Evolutionary conservation across 1,140 invertebrate genomes (phyloP), one percentile per base, ranked within the genome.

Genomic region (Aphaenogaster rudis): DNA sequence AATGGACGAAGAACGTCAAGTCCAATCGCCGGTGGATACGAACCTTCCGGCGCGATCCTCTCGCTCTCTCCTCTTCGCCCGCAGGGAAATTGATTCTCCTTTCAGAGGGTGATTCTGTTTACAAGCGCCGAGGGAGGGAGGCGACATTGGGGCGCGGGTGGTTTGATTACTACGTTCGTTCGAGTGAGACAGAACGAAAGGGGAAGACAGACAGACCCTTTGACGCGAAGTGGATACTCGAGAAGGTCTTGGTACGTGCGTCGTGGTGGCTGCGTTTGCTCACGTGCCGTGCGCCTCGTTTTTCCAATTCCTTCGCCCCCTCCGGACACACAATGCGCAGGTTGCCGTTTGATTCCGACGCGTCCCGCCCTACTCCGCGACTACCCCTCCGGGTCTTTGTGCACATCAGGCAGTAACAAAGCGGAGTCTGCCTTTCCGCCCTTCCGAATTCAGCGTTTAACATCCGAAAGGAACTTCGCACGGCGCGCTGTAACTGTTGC

Each of bases 141-240:
- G 45, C 13, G 48, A 59, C 57, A 84, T 78, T 52, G 88, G 61
- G 61, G 85, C 39, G 91, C 54, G 81, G 84, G 88, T 88, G 90
- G 91, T 79, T 92, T 93, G 92, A 94, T 94, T 93, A 93, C 88
- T 79, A 82, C 85, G 79, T 39, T 61, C 48, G 17, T 33, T 57
- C 66, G 79, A 77, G 64, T n/a, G 69, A 71, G 85, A 54, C 39
- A 39, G 86, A 71, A 69, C 61, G 69, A 74, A 69, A 42, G 45
- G 66, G 69, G 36, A 66, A 76, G 57, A 74, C 61, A 36, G 63
- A 21, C 39, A 71, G 78, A 84, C 77, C 79, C 89, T 93, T 86
- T 91, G 90, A 92, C 93, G 87, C 86, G 72, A 90, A 93, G 93
- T 93, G 93, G 88, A 91, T 93, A 86, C 89, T 93, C 90, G 88